phyloP scores from a whole-genome alignment of 2,797 vertebrate species.

The Sebastiscus tertius region DNA sequence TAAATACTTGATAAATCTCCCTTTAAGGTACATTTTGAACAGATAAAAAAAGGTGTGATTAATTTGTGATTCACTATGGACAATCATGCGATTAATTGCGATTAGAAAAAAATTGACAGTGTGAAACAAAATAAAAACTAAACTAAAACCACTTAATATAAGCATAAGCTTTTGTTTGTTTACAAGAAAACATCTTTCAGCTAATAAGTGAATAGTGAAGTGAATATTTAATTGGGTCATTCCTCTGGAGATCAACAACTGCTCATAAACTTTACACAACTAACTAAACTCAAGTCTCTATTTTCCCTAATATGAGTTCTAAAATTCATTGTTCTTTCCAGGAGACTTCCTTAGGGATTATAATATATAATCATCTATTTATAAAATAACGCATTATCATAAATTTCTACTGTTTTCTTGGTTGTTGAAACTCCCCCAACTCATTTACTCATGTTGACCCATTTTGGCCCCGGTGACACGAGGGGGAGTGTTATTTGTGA shows the following conservation, averaged over 20 bases:
- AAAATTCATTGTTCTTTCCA: background rate
- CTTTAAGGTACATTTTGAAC: no score
- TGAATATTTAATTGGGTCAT: background rate
- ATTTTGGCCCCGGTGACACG: conserved; percentile 8
- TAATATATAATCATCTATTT: background rate
- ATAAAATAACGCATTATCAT: background rate
- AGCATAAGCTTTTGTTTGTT: no score
- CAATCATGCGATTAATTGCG: no score
- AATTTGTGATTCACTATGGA: no score
- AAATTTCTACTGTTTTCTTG: background rate
- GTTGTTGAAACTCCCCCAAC: background rate
- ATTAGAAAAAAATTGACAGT: no score
- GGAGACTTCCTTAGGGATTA: background rate
- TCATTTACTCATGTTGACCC: conserved; percentile 10
- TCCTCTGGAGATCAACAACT: background rate
- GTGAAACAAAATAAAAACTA: no score
- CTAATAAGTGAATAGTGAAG: background rate
- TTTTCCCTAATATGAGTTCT: background rate
- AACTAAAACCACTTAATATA: no score
- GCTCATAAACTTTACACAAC: background rate
- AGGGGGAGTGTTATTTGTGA: conserved; percentile 32
- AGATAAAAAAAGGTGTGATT: no score
- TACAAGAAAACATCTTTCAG: background rate
- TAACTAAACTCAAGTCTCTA: background rate
- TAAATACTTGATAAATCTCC: no score